Conservation (phyloP, 2,797 vertebrate genomes). For the Lutra lutra region DNA sequence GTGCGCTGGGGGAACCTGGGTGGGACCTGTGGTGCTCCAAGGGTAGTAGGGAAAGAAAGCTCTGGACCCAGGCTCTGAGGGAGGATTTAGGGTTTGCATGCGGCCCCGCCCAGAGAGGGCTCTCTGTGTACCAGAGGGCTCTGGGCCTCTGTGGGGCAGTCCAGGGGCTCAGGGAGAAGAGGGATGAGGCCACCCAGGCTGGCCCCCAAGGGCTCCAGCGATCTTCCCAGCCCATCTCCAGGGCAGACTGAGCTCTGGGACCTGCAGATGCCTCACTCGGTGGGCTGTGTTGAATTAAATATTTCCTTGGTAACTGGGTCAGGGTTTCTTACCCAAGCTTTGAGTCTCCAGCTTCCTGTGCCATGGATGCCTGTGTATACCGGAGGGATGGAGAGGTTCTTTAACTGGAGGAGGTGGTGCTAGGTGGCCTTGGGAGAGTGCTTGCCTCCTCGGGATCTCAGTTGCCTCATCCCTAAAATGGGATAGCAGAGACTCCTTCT, state of each 20-base stretch:
- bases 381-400: neutral
- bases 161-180: neutral
- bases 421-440: neutral
- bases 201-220: neutral
- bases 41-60: neutral
- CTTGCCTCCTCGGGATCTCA: neutral
- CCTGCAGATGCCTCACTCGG: neutral
- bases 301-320: conserved; percentile 34
- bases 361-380: neutral
- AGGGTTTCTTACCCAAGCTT: neutral
- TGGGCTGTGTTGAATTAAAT: neutral
- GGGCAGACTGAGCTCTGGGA: neutral
- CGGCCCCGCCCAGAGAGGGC: neutral
- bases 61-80: neutral
- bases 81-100: neutral
- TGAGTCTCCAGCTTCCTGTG: neutral
- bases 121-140: neutral
- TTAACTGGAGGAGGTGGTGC: neutral
- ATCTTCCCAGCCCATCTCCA: neutral
- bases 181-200: fast-evolving
- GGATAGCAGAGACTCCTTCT: neutral
- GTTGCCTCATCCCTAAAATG: conserved; percentile 35
- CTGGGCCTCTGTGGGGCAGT: neutral
- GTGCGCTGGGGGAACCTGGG: neutral
- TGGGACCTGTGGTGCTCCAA: neutral